Base-by-base conservation (phyloP, 37 sponge, comb jelly and placozoan genomes). In the Spongilla lacustris region DNA sequence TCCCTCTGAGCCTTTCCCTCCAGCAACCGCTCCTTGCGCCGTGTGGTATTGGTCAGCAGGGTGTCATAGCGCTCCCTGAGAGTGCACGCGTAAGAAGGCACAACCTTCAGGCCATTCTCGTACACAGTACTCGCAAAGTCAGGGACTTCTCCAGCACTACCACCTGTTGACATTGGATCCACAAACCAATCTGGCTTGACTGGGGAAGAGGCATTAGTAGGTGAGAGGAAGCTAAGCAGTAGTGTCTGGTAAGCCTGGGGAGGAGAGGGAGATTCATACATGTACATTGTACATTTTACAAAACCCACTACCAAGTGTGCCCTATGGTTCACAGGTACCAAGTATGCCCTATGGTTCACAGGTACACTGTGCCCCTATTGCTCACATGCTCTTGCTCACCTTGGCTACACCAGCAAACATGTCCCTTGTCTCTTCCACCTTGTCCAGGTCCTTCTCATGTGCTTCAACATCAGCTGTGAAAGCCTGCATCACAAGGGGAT, bases 51-150 rank as follows among this genome's bases (percentile, higher is more conserved):
- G 27, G 66, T 32, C 36, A 78, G 38, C 31, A 91, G 88, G 73
- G 88, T 71, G 25, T 91, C 88, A 35, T 86, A 91, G 31, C 90
- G 37, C 66, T 26, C 73, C 36, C 85, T 35, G 1, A 89, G 72
- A 26, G 66, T 12, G 1, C 75, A 75, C 48, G 74, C 26, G 29
- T 75, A 81, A 81, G 82, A 22, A 69, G 29, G 69, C 0, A 87
- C 82, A 33, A 75, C 82, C 68, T 46, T 87, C 82, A 87, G 81
- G 5, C 88, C 88, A 67, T 87, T 87, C 41, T 87, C 74, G 46
- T 87, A 87, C 23, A 81, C 46, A 1, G 66, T 26, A 13, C 75
- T 77, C 37, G 75, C 49, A 68, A 87, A 81, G 30, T 37, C 28
- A 71, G 72, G 81, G 67, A 72, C 73, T 26, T 33, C 72, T 73